phyloP scores from a whole-genome alignment of 2,888 invertebrate species.

The Papilio elwesi region DNA sequence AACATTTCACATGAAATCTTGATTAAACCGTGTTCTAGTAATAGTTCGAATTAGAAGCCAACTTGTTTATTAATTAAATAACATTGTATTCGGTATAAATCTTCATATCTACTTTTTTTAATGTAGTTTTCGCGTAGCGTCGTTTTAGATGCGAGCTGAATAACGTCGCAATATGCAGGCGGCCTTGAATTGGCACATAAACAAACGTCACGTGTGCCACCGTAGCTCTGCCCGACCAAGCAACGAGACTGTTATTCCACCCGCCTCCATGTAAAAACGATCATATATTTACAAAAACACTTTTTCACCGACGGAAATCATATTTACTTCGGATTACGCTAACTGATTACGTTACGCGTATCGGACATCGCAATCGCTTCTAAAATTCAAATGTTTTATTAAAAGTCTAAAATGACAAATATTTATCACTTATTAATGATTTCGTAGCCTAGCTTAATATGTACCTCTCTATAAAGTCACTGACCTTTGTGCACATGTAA shows the following conservation, averaged over 20 bases:
- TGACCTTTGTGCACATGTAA: no score
- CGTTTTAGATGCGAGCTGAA: conserved; percentile 51
- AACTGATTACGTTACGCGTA: background rate
- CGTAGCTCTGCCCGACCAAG: conserved; percentile 49
- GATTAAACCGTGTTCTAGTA: no score
- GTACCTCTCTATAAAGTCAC: background rate
- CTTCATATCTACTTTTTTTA: background rate
- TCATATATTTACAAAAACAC: conserved; percentile 34
- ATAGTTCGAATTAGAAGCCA: no score
- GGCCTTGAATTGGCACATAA: conserved; percentile 75
- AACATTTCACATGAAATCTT: no score
- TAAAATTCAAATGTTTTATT: background rate
- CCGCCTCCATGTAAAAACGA: conserved; percentile 38
- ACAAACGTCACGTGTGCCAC: conserved; percentile 74
- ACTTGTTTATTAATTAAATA: no score
- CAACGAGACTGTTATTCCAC: conserved; percentile 44
- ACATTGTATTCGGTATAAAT: background rate
- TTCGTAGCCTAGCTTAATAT: background rate
- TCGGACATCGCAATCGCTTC: conserved; percentile 4
- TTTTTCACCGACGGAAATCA: conserved; percentile 22
- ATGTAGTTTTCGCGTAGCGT: conserved; percentile 11
- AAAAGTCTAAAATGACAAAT: conserved; percentile 9
- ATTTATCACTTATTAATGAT: no score
- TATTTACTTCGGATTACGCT: conserved; percentile 11
- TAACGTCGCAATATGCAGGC: conserved; percentile 73